Evolutionary conservation across 2,888 invertebrate genomes (phyloP).

Genomic region (Macaria liturata): DNA sequence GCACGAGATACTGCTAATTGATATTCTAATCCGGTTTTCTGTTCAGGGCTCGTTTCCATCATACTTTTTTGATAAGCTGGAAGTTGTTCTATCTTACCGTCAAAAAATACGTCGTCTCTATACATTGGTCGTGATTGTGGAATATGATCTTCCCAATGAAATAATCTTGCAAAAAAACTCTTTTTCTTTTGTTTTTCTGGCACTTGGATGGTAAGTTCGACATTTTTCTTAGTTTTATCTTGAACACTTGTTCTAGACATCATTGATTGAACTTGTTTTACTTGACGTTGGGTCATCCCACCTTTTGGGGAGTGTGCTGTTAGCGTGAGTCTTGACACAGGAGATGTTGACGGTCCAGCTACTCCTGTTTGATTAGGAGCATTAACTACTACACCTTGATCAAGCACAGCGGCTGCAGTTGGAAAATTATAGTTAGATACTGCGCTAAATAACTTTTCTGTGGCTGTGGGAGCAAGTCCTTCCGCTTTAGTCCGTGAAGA

Average conservation of each 20-base stretch:
- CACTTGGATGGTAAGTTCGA: constrained; percentile 46
- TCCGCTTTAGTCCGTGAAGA: constrained; percentile 43
- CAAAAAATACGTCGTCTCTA: constrained; percentile 73
- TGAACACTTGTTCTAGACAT: constrained; percentile 55
- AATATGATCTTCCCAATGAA: constrained; percentile 66
- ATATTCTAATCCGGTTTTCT: constrained; percentile 71
- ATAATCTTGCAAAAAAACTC: constrained; percentile 59
- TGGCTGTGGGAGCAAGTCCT: constrained; percentile 41
- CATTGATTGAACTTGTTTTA: constrained; percentile 66
- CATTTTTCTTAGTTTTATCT: constrained; percentile 44
- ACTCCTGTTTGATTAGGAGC: constrained; percentile 33
- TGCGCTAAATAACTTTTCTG: constrained; percentile 49
- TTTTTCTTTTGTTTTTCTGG: constrained; percentile 43
- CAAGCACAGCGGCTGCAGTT: constrained; percentile 65
- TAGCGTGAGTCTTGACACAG: constrained; percentile 57
- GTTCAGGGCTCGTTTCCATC: constrained; percentile 46
- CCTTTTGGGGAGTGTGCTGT: constrained; percentile 57
- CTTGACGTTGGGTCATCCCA: constrained; percentile 58
- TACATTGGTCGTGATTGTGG: constrained; percentile 70
- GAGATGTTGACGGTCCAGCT: constrained; percentile 57
- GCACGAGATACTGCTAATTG: constrained; percentile 73
- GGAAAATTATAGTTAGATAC: constrained; percentile 62
- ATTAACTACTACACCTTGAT: constrained; percentile 39
- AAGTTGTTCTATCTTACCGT: constrained; percentile 61
- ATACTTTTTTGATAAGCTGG: constrained; percentile 68